Conservation (phyloP, 2,797 vertebrate species). For the Selene dorsalis region DNA sequence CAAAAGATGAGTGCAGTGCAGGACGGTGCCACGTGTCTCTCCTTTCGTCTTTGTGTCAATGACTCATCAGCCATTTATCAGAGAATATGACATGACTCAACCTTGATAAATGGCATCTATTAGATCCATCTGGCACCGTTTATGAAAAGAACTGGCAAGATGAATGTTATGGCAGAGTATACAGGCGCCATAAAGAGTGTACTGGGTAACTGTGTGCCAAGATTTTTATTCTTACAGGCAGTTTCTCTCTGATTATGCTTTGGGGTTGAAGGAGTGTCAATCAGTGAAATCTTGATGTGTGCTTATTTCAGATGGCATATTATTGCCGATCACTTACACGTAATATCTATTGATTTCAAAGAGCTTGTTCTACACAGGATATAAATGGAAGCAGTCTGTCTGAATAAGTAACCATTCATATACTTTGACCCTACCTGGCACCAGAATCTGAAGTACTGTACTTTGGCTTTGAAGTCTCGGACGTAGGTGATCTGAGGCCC, state of each 20-base stretch:
- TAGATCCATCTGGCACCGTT: not conserved
- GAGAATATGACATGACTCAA: not conserved
- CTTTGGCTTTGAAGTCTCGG: conserved; percentile 98
- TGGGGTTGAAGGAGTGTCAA: not conserved
- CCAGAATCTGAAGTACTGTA: conserved; percentile 99
- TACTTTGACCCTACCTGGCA: conserved; percentile 89
- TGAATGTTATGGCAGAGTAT: not conserved
- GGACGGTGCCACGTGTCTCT: not conserved
- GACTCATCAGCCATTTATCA: not conserved
- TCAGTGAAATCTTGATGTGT: not conserved
- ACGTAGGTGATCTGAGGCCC: conserved; percentile 98
- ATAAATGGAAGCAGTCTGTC: not conserved
- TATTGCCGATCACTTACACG: not conserved
- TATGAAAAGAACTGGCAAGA: not conserved
- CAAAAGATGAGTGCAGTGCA: not conserved
- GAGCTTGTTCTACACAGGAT: not conserved
- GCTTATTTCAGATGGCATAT: not conserved
- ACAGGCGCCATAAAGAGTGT: not conserved
- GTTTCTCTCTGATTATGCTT: too few relatives aligned
- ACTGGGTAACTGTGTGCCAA: too few relatives aligned
- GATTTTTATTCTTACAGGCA: not conserved
- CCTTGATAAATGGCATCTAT: not conserved
- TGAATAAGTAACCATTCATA: not conserved
- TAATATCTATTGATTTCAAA: not conserved
- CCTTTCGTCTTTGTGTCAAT: not conserved